These are phyloP conservation scores for Drosophila trapezifrons DNA, from an alignment of 1,140 invertebrate genomes.

Conservation along the genomic window DNA sequence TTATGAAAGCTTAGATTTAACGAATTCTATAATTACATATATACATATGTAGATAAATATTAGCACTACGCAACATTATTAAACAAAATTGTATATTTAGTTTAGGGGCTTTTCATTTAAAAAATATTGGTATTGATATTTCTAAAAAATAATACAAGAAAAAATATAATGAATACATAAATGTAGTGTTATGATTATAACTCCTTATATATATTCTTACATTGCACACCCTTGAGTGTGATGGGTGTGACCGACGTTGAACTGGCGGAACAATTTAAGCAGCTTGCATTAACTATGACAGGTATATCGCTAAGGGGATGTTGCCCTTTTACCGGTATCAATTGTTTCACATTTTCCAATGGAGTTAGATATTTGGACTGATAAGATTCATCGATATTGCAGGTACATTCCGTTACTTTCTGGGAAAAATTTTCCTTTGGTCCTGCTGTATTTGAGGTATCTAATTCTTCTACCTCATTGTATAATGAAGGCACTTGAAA, in stretches of 20 bases:
- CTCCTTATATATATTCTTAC: neutral
- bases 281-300: neutral
- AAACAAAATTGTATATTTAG: too few relatives aligned
- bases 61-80: too few relatives aligned
- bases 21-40: too few relatives aligned
- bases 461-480: neutral
- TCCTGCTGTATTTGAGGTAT: neutral
- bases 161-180: too few relatives aligned
- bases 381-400: neutral
- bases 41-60: too few relatives aligned
- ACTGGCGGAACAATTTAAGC: neutral
- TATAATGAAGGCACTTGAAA: conserved; percentile 67
- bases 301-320: neutral
- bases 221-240: neutral
- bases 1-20: too few relatives aligned
- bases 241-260: neutral
- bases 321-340: neutral
- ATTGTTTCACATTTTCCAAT: neutral
- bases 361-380: too few relatives aligned
- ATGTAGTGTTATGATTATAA: neutral
- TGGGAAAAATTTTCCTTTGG: neutral
- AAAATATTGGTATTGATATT: neutral
- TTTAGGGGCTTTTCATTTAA: too few relatives aligned
- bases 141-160: neutral
- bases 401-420: neutral